These are phyloP conservation scores for Tipula confusa DNA, from an alignment of 2,888 invertebrate genomes.

Conservation along the genomic window DNA sequence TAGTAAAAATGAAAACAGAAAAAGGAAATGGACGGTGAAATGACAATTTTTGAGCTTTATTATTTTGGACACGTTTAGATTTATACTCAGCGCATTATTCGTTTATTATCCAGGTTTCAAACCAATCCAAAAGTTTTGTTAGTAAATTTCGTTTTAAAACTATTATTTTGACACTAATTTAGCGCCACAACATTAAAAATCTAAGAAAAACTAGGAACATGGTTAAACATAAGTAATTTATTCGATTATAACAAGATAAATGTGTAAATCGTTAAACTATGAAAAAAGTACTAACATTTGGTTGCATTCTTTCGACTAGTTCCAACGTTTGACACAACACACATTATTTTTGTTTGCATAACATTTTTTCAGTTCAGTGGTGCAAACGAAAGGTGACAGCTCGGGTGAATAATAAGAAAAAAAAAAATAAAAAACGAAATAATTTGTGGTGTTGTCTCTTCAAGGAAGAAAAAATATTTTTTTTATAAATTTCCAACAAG, in stretches of 20 bases:
- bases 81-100: not conserved
- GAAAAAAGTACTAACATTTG: not conserved
- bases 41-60: not conserved
- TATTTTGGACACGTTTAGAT: not conserved
- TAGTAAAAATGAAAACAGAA: not conserved
- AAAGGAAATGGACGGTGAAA: not conserved
- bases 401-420: not conserved
- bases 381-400: not conserved
- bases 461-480: not conserved
- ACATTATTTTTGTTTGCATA: not conserved
- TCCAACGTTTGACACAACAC: not conserved
- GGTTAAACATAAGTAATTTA: too few species aligned
- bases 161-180: too few species aligned
- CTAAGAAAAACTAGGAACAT: too few species aligned
- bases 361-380: not conserved
- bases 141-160: too few species aligned
- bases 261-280: too few species aligned
- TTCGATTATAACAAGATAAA: too few species aligned
- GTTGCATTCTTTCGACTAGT: not conserved
- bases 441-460: not conserved
- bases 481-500: not conserved
- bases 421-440: not conserved
- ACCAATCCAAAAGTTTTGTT: not conserved
- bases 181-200: too few species aligned
- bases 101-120: too few species aligned